Evolutionary conservation across 2,113 vertebrate species (phyloP).

Genomic region (Balaenoptera acutorostrata): DNA sequence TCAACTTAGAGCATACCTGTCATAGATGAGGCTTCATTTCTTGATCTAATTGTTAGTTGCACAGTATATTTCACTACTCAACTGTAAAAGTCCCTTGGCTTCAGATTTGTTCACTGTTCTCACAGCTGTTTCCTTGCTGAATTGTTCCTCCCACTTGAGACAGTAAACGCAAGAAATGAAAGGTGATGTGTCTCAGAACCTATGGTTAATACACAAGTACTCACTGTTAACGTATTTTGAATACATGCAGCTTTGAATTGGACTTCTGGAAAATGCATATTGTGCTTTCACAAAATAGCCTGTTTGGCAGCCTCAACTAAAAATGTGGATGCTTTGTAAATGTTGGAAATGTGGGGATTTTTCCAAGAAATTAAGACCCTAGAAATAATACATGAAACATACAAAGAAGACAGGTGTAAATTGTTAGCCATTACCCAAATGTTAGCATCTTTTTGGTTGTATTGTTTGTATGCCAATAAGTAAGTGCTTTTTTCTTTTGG

Average conservation of each 20-base stretch:
- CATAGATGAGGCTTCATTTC: conserved; percentile 9
- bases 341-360: background rate
- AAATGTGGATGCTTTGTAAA: conserved; percentile 1
- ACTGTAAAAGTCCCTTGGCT: background rate
- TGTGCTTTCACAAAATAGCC: conserved; percentile 10
- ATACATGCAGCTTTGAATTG: background rate
- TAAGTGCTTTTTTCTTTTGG: background rate
- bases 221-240: background rate
- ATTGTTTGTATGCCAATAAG: background rate
- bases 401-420: background rate
- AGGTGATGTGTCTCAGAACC: conserved; percentile 1
- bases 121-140: conserved; percentile 50
- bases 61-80: background rate
- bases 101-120: conserved; percentile 56
- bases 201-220: conserved; percentile 3
- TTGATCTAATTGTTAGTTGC: conserved; percentile 53
- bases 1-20: background rate
- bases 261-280: background rate
- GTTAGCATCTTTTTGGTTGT: background rate
- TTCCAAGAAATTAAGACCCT: background rate
- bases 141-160: conserved; percentile 51
- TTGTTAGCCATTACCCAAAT: background rate
- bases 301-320: background rate
- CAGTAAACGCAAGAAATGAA: conserved; percentile 38
- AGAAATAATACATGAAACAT: background rate